Base-by-base conservation (phyloP, 1,140 invertebrate genomes). In the Eciton burchellii region DNA sequence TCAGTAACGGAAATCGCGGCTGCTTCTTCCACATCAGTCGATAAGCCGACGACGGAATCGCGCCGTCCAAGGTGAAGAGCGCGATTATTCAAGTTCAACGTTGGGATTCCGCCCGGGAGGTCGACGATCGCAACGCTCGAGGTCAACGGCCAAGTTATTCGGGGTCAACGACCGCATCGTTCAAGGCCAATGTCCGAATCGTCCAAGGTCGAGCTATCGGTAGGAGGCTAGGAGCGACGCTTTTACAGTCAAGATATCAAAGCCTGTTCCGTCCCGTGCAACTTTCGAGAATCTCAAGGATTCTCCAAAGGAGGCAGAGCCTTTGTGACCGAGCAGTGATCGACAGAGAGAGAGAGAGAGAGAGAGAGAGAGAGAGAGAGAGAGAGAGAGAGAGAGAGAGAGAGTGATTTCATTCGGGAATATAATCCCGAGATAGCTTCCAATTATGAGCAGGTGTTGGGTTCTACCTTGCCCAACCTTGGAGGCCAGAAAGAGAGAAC, bases 151-250 rank as follows among this genome's bases (percentile, higher is more conserved):
- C 35, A 35, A 35, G 35, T 35, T 35, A 35, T 35, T 6, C 35
- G 73, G 41, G 84, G 86, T 88, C 84, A 74, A 88, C 29, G 86
- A 0, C 71, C 81, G 66, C 65, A 87, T 71, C 77, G 26, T 54
- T 73, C 81, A 86, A 81, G 87, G 71, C 82, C 86, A 72, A 85
- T 68, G 83, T 74, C 73, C 74, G 84, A 82, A 85, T 88, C 62
- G 57, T 85, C 84, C 73, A 77, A 88, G 86, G 87, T 81, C 82
- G 70, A 81, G 68, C 56, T 57, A 41, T 57, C 45, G 52, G 60
- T 19, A 41, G 49, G n/a, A n/a, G 60, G 52, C 4, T 47, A 56
- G 65, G 41, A 54, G 66, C n/a, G n/a, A n/a, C n/a, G n/a, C 35
- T 79, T 79, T 79, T 79, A 79, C 24, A 63, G 65, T 29, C 11